Conservation (phyloP, 2,797 vertebrate species). For the Morus bassanus region DNA sequence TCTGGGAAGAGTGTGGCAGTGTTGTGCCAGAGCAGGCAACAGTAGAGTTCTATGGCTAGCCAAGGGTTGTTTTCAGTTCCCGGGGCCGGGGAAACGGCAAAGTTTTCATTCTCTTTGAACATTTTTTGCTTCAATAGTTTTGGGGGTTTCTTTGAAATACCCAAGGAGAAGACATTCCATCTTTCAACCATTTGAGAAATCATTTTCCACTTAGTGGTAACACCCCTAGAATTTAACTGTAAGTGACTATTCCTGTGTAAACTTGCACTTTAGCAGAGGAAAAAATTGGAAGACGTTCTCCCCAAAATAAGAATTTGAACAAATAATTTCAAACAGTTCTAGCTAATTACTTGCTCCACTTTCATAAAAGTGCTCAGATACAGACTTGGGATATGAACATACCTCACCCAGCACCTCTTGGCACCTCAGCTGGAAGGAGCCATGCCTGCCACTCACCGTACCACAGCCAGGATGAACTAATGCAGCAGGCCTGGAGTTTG, state of each 20-base stretch:
- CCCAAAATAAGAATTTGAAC: not conserved
- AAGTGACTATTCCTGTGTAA: not conserved
- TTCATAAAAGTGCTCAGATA: not conserved
- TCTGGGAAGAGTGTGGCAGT: not conserved
- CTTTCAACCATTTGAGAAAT: not conserved
- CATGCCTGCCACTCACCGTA: not conserved
- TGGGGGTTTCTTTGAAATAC: not conserved
- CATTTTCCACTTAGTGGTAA: not conserved
- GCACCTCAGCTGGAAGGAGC: not conserved
- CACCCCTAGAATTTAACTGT: not conserved
- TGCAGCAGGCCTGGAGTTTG: not conserved
- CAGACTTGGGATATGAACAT: not conserved
- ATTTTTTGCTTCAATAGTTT: not conserved
- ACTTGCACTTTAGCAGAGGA: not conserved
- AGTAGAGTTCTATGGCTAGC: not conserved
- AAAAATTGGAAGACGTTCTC: not conserved
- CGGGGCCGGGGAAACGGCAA: fast-evolving
- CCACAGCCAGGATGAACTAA: not conserved
- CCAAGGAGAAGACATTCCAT: not conserved
- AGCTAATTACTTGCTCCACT: not conserved
- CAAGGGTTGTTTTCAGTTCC: not conserved
- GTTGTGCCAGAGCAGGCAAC: not conserved
- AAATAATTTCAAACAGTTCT: not conserved
- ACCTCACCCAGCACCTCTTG: not conserved
- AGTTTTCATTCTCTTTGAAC: not conserved